phyloP scores from a whole-genome alignment of 1,140 invertebrate genomes.

The Drosophila dunni region DNA sequence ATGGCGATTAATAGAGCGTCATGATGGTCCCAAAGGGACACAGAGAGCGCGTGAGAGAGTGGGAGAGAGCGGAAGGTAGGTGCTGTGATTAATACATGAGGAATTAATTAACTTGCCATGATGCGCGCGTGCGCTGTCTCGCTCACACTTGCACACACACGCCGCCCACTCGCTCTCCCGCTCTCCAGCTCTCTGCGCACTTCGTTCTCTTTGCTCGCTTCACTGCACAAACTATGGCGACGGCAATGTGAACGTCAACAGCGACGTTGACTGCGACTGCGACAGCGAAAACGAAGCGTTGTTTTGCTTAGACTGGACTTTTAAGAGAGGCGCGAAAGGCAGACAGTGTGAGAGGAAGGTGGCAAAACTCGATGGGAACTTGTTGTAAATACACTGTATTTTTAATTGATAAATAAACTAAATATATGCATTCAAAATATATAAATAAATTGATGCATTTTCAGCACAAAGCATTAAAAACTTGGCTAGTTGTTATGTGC shows the following conservation, averaged over 20 bases:
- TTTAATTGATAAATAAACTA: slow-evolving; percentile 44
- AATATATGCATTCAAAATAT: slow-evolving; percentile 8
- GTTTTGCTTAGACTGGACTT: slow-evolving; percentile 2
- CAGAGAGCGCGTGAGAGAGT: background rate
- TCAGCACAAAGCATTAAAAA: too few relatives aligned
- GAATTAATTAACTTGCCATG: slow-evolving; percentile 81
- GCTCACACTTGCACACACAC: slow-evolving; percentile 40
- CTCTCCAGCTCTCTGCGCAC: slow-evolving; percentile 1
- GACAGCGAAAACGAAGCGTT: slow-evolving; percentile 41
- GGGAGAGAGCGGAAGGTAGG: slow-evolving; percentile 44
- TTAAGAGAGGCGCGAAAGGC: background rate
- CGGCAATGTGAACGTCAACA: slow-evolving; percentile 22
- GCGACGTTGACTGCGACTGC: slow-evolving; percentile 26
- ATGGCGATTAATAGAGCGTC: slow-evolving; percentile 74
- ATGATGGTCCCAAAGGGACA: slow-evolving; percentile 20
- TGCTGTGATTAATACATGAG: slow-evolving; percentile 83
- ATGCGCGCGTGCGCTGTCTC: slow-evolving; percentile 60
- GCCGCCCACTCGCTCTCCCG: slow-evolving; percentile 20
- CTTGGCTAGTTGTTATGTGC: background rate
- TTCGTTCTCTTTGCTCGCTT: slow-evolving; percentile 28
- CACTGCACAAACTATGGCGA: slow-evolving; percentile 74
- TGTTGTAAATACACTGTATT: slow-evolving; percentile 60
- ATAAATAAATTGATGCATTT: background rate
- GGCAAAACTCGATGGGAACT: slow-evolving; percentile 46
- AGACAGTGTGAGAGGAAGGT: slow-evolving; percentile 22